Evolutionary conservation across 2,113 vertebrate genomes (phyloP), one percentile per base, ranked within the genome.

Genomic region (Pterocles gutturalis): DNA sequence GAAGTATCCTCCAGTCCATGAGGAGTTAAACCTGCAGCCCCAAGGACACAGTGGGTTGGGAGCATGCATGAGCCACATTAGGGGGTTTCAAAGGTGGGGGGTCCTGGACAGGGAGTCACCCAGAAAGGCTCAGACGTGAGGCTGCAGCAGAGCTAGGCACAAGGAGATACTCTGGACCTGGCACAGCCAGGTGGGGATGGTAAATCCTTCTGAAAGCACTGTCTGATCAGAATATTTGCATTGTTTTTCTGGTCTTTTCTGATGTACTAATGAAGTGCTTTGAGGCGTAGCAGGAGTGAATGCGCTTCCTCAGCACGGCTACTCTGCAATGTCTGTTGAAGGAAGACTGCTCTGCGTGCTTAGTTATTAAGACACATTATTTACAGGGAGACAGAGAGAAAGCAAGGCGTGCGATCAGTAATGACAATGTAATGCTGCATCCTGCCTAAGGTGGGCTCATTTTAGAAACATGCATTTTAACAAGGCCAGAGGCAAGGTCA

Each of bases 401-500:
- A 94, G 62, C n/a, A 26, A 67, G 57, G 7, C 1, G 3, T 33
- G 67, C 0, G 6, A 48, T 57, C 48, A 0, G 85, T 58, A 58
- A 28, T 20, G 77, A 48, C 1, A 3, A 43, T 29, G 46, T 26
- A 28, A 46, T 17, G 54, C 71, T 78, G 71, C 46, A 31, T 31
- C 38, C 70, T 45, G 66, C 31, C 18, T 28, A 17, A 65, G 45
- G 45, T 15, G 57, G 66, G 51, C 45, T 93, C 51, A 13, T 48
- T 18, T 34, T 66, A 53, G 53, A 72, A 58, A 48, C 34, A 26
- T 13, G 34, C 66, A 12, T n/a, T 70, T 55, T 6, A 69, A 13
- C 57, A 51, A 80, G 79, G 91, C 83, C 58, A 65, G n/a, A 43
- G 86, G 83, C 86, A 83, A 88, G 75, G 95, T 31, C 48, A 55